phyloP scores from a whole-genome alignment of 2,113 vertebrate species.

The Oreochromis spilurus region DNA sequence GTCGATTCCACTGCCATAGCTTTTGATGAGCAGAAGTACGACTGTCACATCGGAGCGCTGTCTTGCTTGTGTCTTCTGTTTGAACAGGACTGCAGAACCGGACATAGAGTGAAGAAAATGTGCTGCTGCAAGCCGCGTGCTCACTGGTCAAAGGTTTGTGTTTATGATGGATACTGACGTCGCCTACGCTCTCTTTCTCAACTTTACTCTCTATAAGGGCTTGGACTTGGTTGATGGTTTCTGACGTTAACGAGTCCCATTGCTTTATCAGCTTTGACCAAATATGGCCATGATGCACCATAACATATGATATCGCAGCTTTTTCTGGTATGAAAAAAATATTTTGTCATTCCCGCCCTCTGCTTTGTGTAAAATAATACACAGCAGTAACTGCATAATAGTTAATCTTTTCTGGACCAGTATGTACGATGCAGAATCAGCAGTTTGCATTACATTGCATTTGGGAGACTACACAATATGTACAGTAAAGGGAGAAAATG shows the following conservation, averaged over 20 bases:
- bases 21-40: neutral
- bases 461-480: neutral
- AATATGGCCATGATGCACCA: neutral
- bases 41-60: neutral
- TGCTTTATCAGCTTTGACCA: neutral
- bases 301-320: neutral
- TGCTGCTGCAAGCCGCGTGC: neutral
- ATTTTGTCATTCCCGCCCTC: neutral
- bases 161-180: neutral
- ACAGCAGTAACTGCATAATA: neutral
- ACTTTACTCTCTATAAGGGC: neutral
- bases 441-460: neutral
- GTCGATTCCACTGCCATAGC: constrained; percentile 6
- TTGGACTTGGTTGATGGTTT: neutral
- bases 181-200: neutral
- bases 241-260: neutral
- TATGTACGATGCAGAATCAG: neutral
- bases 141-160: constrained; percentile 16
- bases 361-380: neutral
- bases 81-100: neutral
- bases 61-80: neutral
- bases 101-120: neutral
- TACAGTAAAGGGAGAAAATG: neutral
- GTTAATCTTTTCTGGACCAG: neutral
- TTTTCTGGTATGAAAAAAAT: neutral